A percentile compares a stretch with the other conserved stretches of the same genome.
phyloP scores from a whole-genome alignment of 2,113 vertebrate genomes.

The Petroica traversi region DNA sequence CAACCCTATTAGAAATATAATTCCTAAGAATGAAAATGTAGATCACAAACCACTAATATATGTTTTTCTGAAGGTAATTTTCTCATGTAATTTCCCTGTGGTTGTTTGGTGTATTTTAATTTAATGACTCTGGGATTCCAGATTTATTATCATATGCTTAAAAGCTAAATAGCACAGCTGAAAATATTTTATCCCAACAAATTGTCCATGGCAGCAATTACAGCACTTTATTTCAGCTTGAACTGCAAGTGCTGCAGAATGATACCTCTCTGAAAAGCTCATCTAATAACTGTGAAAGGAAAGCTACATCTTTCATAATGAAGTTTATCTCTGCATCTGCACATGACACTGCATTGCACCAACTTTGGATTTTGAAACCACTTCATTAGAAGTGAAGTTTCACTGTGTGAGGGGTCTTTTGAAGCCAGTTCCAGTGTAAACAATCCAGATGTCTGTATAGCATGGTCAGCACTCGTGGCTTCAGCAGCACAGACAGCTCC shows the following conservation, averaged over 20 bases:
- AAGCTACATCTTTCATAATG: background rate
- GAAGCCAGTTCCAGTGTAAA: background rate
- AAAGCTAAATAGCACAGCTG: background rate
- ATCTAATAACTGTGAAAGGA: background rate
- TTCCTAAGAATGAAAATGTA: background rate
- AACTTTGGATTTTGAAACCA: background rate
- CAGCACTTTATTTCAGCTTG: background rate
- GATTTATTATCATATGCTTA: background rate
- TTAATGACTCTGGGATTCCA: background rate
- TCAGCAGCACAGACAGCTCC: background rate
- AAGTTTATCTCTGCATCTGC: background rate
- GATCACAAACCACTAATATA: background rate
- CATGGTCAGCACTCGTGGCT: background rate
- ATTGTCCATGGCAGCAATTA: background rate
- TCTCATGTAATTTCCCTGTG: background rate
- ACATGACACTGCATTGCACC: background rate
- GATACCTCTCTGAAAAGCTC: background rate
- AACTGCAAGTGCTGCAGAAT: background rate
- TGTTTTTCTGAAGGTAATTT: background rate
- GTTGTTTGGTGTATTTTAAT: background rate
- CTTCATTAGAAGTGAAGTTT: background rate
- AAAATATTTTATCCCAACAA: slow-evolving; percentile 7
- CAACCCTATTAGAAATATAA: background rate
- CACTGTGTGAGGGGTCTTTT: background rate
- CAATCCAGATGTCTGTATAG: background rate